phyloP scores from a whole-genome alignment of 2,113 vertebrate genomes.

The Archocentrus centrarchus region DNA sequence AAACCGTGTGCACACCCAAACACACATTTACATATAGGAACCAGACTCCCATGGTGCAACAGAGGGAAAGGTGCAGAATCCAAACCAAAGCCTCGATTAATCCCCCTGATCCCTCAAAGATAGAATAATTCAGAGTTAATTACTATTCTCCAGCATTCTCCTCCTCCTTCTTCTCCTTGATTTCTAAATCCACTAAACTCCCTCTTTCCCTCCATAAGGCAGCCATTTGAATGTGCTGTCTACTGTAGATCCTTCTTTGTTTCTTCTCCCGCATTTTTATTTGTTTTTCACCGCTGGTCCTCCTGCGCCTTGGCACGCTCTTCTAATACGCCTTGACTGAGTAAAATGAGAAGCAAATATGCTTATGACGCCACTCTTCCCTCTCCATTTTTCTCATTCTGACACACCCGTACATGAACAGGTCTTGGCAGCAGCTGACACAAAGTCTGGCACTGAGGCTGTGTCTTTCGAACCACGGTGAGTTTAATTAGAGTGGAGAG shows the following conservation, averaged over 20 bases:
- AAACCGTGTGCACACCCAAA: conserved; percentile 30
- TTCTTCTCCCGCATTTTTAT: conserved; percentile 44
- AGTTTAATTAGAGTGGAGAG: conserved; percentile 74
- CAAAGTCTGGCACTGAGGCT: conserved; percentile 56
- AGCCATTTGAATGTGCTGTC: conserved; percentile 39
- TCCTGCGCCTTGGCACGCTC: conserved; percentile 43
- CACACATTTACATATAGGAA: conserved; percentile 54
- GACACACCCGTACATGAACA: conserved; percentile 23
- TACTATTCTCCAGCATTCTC: conserved; percentile 64
- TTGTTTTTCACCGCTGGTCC: conserved; percentile 35
- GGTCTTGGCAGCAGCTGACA: conserved; percentile 61
- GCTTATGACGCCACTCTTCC: conserved; percentile 35
- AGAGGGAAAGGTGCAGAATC: conserved; percentile 70
- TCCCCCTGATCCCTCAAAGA: conserved; percentile 73
- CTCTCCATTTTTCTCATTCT: conserved; percentile 34
- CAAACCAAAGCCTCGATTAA: conserved; percentile 74
- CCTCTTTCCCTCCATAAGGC: conserved; percentile 29
- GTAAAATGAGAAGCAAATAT: conserved; percentile 68
- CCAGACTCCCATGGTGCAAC: conserved; percentile 66
- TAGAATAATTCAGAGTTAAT: conserved; percentile 78
- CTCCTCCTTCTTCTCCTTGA: conserved; percentile 45
- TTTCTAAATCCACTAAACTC: conserved; percentile 71
- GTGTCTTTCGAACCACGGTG: conserved; percentile 64
- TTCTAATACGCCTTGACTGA: conserved; percentile 48
- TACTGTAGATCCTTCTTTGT: conserved; percentile 47